Evolutionary conservation across 2,888 invertebrate species (phyloP).

Genomic region (Cantharis lateralis): DNA sequence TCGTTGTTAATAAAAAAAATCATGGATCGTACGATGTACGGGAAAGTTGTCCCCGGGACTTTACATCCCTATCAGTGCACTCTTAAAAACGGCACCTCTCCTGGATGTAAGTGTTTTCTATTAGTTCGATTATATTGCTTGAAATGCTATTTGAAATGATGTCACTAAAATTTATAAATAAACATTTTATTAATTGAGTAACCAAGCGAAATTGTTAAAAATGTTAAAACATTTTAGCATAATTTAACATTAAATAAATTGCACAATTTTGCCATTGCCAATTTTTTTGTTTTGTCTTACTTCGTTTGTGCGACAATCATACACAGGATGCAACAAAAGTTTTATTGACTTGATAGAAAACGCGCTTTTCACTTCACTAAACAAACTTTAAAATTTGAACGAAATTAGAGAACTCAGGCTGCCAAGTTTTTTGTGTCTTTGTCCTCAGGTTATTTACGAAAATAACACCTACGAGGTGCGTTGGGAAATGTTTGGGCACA

Average conservation of each 20-base stretch:
- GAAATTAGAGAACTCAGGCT: background rate
- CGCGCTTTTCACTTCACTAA: background rate
- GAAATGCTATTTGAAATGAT: background rate
- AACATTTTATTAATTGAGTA: background rate
- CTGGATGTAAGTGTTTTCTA: constrained; percentile 77
- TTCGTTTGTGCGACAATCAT: background rate
- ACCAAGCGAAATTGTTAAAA: background rate
- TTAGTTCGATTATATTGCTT: background rate
- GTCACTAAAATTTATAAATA: constrained; percentile 1
- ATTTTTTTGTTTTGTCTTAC: background rate
- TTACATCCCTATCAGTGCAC: constrained; percentile 86
- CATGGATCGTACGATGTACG: constrained; percentile 92
- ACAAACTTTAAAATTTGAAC: background rate
- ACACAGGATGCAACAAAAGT: background rate
- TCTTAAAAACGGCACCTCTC: constrained; percentile 80
- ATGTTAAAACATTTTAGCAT: background rate
- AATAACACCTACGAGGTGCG: background rate
- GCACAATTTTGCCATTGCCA: background rate
- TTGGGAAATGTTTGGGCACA: background rate
- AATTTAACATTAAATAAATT: background rate
- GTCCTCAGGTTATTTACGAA: background rate
- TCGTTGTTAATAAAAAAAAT: background rate
- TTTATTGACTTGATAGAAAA: background rate
- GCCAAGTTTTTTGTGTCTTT: background rate
- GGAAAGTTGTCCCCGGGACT: constrained; percentile 82